Evolutionary conservation across 2,113 vertebrate genomes (phyloP), one percentile per base, ranked within the genome.

Genomic region (Antennarius striatus): DNA sequence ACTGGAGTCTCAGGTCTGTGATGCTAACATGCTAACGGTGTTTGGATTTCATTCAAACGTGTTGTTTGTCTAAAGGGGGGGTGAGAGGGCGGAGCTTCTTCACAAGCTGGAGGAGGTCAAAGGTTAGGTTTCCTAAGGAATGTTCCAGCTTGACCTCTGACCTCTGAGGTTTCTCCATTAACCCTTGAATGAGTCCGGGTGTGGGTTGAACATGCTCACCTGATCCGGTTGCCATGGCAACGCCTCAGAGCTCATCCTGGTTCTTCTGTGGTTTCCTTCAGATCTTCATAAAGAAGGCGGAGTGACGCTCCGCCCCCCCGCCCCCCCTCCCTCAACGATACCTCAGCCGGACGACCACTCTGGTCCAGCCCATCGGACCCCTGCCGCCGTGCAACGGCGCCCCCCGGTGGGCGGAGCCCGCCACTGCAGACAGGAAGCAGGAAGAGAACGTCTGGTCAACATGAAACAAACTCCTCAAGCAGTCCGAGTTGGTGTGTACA

Each of bases 281-380:
- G 96, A 96, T 98, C 82, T 98, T 98, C 86, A 95, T 98, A 87
- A 98, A 96, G 83, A 98, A 97, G 81, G 94, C 93, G 0, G 95
- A 98, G 77, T 98, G 88, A 94, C 56, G 61, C 64, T 62, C 73
- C 62, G 63, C 5, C 68, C 1, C 71, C 3, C 22, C 63, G 57
- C 42, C 63, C 28, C 29, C 53, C 22, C 63, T 63, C 45, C 61
- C 32, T 30, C 58, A 65, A 39, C 51, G 64, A 75, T 82, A 85
- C 87, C 89, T 91, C 79, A 82, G 50, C 58, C 71, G 39, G 51
- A 80, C 49, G 65, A 54, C 61, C 4, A 45, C 56, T 68, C 15
- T 73, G 57, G 80, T 59, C 58, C 53, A 14, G 61, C 71, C 55
- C 57, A 12, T 32, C 66, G 42, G 75, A 46, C 71, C 62, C 69